phyloP scores from a whole-genome alignment of 1,140 invertebrate species.

The Zaprionus gabonicus region DNA sequence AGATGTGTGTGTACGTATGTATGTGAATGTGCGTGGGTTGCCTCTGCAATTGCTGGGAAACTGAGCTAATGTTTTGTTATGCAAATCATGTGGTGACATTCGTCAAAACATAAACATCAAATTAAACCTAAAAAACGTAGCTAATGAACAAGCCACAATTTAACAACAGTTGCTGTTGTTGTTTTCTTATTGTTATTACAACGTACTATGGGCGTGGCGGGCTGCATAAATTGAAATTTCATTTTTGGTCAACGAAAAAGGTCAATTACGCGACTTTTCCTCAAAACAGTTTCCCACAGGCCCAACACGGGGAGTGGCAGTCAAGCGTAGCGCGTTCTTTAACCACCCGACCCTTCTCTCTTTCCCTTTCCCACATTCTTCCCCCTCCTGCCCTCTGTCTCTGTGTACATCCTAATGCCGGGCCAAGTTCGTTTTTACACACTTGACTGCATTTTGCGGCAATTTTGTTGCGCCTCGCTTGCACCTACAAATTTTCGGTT shows the following conservation, averaged over 20 bases:
- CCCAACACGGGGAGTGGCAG: slow-evolving; percentile 22
- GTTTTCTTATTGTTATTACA: neutral
- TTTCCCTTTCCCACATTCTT: neutral
- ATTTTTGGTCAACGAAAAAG: slow-evolving; percentile 62
- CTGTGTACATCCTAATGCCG: slow-evolving; percentile 50
- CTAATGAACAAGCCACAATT: slow-evolving; percentile 42
- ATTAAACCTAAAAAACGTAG: slow-evolving; percentile 10
- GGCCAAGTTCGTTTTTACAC: slow-evolving; percentile 65
- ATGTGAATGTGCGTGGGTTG: neutral
- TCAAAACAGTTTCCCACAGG: slow-evolving; percentile 63
- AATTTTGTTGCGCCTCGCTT: slow-evolving; percentile 32
- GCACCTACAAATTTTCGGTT: slow-evolving; percentile 50
- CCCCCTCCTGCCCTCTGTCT: slow-evolving; percentile 12
- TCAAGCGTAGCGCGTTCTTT: slow-evolving; percentile 43
- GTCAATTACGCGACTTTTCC: slow-evolving; percentile 74
- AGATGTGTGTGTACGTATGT: neutral
- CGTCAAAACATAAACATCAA: slow-evolving; percentile 44
- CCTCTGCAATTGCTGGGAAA: slow-evolving; percentile 1
- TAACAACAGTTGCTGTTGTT: neutral
- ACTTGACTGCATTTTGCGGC: slow-evolving; percentile 69
- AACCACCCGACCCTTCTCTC: neutral
- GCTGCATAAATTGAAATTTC: slow-evolving; percentile 35
- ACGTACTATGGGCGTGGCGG: slow-evolving; percentile 52
- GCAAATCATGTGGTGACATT: slow-evolving; percentile 66
- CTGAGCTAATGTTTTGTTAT: slow-evolving; percentile 58